Base-by-base conservation (phyloP, 2,113 vertebrate genomes). In the Cyanoliseus patagonus region DNA sequence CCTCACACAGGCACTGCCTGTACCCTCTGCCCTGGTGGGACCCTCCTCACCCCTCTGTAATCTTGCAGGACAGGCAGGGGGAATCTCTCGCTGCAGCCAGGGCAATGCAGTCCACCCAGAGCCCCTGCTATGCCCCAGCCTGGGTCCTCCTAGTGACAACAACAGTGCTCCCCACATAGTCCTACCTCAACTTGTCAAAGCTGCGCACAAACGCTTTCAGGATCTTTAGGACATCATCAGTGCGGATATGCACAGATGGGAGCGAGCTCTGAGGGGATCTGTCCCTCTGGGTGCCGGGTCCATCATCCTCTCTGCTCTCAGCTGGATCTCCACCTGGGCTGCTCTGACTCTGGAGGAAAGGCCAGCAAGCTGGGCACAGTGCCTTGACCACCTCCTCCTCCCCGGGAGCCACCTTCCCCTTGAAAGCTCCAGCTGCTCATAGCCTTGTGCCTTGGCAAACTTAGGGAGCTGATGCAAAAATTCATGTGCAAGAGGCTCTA, bases 151-250 rank as follows among this genome's bases (percentile, higher is more conserved):
- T 17, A 4, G 9, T 6, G 17, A 31, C 33, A 2, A 52, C 41
- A 24, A 31, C 51, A 41, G 67, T 2, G 0, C 5, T 42, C 37
- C 7, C 6, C 9, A 49, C 70, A 37, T 1, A 0, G 6, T 62
- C 86, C 75, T 59, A 95, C 94, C 94, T 92, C 24, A 42, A 62
- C 46, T 90, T 85, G 11, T 5, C 3, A 4, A 81, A 90, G 22
- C n/a, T 35, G 44, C 0, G 12, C 14, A 92, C 27, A 81, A 95
- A 96, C 0, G 25, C 89, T 49, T 20, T 83, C 46, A 96, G 79
- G 89, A 95, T 90, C 47, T 25, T 92, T 5, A 88, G 86, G 75
- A 96, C 46, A 0, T 95, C 66, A 4, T 95, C 94, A 3, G 7
- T 9, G 0, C 13, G 25, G 79, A 95, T 7, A 51, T 8, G 2